These are phyloP conservation scores for Prunella himalayana DNA, from an alignment of 2,113 vertebrate genomes.

Conservation along the genomic window DNA sequence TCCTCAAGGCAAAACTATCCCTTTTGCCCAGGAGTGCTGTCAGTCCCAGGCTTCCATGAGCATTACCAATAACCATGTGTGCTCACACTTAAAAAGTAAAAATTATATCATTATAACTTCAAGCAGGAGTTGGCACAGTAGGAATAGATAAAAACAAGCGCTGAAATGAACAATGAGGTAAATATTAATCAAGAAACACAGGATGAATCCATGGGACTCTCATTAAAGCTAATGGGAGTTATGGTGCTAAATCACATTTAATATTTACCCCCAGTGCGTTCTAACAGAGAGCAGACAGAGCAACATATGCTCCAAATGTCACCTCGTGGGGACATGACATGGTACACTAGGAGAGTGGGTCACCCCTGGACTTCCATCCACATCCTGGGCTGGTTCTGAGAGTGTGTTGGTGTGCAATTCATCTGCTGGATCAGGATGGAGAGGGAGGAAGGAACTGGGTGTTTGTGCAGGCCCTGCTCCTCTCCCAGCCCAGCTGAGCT, in stretches of 20 bases:
- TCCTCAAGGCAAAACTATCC: background rate
- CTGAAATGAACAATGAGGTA: conserved; percentile 52
- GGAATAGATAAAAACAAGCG: background rate
- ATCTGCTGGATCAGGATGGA: background rate
- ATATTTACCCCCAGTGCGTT: conserved; percentile 37
- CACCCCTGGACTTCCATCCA: background rate
- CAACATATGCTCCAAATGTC: conserved; percentile 11
- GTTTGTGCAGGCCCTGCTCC: background rate
- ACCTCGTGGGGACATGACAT: background rate
- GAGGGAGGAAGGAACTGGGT: background rate
- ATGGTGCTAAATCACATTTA: conserved; percentile 46
- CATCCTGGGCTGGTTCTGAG: background rate
- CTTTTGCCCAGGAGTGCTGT: background rate
- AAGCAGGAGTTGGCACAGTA: conserved; percentile 65
- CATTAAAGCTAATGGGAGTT: conserved; percentile 61
- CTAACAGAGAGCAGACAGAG: conserved; percentile 37
- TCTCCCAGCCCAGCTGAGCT: background rate
- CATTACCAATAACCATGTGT: background rate
- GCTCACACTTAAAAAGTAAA: conserved; percentile 28
- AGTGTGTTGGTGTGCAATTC: background rate
- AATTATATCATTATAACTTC: conserved; percentile 51
- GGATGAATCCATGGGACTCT: conserved; percentile 46
- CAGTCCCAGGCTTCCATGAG: background rate
- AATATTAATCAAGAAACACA: conserved; percentile 58
- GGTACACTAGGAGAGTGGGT: background rate